Evolutionary conservation across 2,797 vertebrate genomes (phyloP).

Genomic region (Lepus townsendii): DNA sequence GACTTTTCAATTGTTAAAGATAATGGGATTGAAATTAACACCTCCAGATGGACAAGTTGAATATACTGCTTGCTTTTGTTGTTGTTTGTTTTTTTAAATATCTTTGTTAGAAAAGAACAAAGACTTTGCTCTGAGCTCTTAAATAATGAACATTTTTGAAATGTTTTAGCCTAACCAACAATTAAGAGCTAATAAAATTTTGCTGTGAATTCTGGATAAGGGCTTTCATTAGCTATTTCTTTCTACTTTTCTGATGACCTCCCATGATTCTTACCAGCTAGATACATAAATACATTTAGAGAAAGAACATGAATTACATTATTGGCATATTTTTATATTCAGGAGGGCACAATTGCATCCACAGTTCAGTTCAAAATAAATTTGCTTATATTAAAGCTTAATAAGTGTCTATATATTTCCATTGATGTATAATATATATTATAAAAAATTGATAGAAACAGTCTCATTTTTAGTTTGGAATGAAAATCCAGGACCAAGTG

Average conservation of each 20-base stretch:
- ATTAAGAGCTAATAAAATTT: not conserved
- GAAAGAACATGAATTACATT: not conserved
- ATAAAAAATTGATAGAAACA: not conserved
- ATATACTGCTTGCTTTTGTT: not conserved
- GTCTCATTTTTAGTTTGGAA: not conserved
- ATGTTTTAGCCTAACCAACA: not conserved
- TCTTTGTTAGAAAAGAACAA: not conserved
- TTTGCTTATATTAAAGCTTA: not conserved
- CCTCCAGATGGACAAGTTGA: not conserved
- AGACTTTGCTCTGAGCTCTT: not conserved
- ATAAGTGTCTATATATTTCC: not conserved
- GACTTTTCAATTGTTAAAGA: not conserved
- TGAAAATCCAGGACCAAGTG: not conserved
- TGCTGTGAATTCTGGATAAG: not conserved
- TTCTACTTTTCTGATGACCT: not conserved
- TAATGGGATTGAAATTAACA: not conserved
- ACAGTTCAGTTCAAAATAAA: not conserved
- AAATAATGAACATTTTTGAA: not conserved
- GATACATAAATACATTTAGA: not conserved
- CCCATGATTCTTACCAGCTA: slow-evolving; percentile 19
- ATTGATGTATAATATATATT: not conserved
- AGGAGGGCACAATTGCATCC: not conserved
- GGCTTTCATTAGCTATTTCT: not conserved
- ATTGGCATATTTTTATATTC: not conserved
- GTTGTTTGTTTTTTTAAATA: not conserved